Base-by-base conservation (phyloP, 1,140 invertebrate species). In the Drosophila eugracilis region DNA sequence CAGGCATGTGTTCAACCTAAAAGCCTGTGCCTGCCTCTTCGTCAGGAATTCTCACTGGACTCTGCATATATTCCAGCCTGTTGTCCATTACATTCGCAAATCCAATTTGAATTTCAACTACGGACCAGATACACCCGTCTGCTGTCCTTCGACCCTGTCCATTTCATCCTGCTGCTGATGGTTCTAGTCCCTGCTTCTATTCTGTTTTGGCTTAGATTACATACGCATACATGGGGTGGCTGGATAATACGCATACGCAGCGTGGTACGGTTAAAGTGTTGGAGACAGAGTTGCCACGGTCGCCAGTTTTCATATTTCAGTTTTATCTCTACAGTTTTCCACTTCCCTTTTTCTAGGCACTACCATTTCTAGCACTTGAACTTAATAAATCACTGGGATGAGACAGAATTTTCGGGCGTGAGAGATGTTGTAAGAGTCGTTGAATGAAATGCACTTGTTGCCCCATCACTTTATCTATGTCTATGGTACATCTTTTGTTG, bases 91-190 rank as follows among this genome's bases (percentile, higher is more conserved):
- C 55, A 53, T 62, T 22, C 59, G 24, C 41, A 74, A 69, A 73
- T 84, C 49, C 79, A 66, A 84, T 84, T 83, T 84, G 58, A 78
- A 78, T 74, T 69, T 39, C 52, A 71, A 78, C 41, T 52, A 75
- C 24, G 30, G 17, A 21, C 9, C 42, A 66, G 44, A 57, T 45
- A 60, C 65, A 44, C 34, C 48, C 53, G 50, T 28, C 24, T 14
- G 30, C 9, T 36, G 53, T 19, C 15, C 44, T n/a, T 12, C n/a
- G 24, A 22, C 15, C 17, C n/a, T 21, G 24, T n/a, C 28, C 12
- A n/a, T n/a, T n/a, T n/a, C n/a, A n/a, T n/a, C n/a, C n/a, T n/a
- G n/a, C n/a, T n/a, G n/a, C n/a, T n/a, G n/a, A n/a, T n/a, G n/a
- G n/a, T n/a, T n/a, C n/a, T n/a, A n/a, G n/a, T n/a, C n/a, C n/a